Evolutionary conservation across 1,140 invertebrate species (phyloP).

Genomic region (Macrobrachium rosenbergii): DNA sequence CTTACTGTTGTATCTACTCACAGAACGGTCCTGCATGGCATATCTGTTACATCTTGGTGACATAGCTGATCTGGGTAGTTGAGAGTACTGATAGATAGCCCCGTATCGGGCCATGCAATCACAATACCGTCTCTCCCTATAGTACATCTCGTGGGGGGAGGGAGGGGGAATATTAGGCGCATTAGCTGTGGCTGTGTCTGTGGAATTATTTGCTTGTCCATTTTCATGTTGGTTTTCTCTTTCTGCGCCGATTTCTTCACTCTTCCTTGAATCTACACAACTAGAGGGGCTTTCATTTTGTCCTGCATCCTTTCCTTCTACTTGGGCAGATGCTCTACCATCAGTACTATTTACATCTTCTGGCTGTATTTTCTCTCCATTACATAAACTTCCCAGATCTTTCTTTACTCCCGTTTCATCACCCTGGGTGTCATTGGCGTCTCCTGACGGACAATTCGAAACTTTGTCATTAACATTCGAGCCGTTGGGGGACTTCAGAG

Average conservation of each 20-base stretch:
- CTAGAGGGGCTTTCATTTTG: too few species aligned
- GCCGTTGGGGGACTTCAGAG: background rate
- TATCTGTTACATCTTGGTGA: background rate
- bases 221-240: background rate
- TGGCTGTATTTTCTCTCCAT: too few species aligned
- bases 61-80: background rate
- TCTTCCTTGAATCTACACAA: too few species aligned
- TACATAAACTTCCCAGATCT: too few species aligned
- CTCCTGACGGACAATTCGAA: too few species aligned
- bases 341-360: too few species aligned
- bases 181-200: background rate
- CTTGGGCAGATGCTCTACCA: too few species aligned
- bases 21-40: background rate
- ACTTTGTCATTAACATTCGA: too few species aligned
- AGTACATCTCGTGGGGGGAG: background rate
- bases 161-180: background rate
- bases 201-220: background rate
- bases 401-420: too few species aligned
- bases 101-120: conserved; percentile 45
- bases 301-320: too few species aligned
- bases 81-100: background rate
- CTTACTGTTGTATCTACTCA: conserved; percentile 38
- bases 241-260: too few species aligned
- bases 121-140: conserved; percentile 13
- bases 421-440: too few species aligned